These are phyloP conservation scores for Urophycis tenuis DNA, from an alignment of 2,797 vertebrate species.

Conservation along the genomic window DNA sequence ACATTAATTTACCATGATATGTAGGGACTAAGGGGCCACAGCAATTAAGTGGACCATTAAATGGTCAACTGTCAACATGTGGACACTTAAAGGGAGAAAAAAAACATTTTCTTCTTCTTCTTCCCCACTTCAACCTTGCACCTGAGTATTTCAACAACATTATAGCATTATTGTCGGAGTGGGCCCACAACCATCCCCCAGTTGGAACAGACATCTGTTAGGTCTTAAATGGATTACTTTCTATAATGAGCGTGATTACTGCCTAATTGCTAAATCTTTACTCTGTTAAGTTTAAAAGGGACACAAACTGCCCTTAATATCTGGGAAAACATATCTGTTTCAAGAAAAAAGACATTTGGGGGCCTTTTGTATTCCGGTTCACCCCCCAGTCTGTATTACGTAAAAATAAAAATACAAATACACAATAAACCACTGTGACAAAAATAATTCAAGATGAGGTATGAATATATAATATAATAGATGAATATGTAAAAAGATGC, in stretches of 20 bases:
- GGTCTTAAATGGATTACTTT: conserved; percentile 78
- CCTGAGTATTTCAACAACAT: conserved; percentile 73
- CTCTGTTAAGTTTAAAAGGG: conserved; percentile 76
- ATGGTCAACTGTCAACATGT: conserved; percentile 76
- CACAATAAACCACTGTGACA: conserved; percentile 7
- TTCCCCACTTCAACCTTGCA: conserved; percentile 64
- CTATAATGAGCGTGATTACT: conserved; percentile 77
- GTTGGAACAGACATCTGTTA: conserved; percentile 74
- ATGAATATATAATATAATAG: conserved; percentile 8
- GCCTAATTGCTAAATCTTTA: conserved; percentile 78
- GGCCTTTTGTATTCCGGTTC: conserved; percentile 36
- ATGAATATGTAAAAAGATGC: conserved; percentile 21
- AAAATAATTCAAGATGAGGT: conserved; percentile 1
- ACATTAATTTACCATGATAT: conserved; percentile 66
- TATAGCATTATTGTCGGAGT: conserved; percentile 66
- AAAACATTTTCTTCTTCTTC: conserved; percentile 44
- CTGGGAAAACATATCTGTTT: conserved; percentile 75
- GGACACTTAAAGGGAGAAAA: conserved; percentile 57
- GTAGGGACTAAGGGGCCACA: conserved; percentile 55
- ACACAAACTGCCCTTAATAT: conserved; percentile 72
- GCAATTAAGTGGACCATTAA: conserved; percentile 74
- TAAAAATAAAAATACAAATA: conserved; percentile 25
- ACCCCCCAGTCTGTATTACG: conserved; percentile 26
- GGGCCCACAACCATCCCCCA: conserved; percentile 56
- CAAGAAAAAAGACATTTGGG: conserved; percentile 50